Conservation (phyloP, 2,888 invertebrate species). For the Drosophila siamana region DNA sequence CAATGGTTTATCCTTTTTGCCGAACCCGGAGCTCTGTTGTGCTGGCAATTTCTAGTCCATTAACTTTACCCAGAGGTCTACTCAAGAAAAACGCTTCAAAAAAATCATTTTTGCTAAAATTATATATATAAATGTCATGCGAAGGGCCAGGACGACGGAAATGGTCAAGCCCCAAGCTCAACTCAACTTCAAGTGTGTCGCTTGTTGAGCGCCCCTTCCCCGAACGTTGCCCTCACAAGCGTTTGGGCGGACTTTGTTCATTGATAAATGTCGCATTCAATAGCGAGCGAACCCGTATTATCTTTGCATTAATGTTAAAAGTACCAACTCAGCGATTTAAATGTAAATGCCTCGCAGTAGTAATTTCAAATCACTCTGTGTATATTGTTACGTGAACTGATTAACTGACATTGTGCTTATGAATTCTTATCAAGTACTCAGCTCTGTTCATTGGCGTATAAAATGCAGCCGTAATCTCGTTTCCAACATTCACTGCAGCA, state of each 20-base stretch:
- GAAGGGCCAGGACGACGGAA: slow-evolving; percentile 34
- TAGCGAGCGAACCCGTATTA: slow-evolving; percentile 34
- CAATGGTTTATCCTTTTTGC: slow-evolving; percentile 78
- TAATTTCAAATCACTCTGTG: slow-evolving; percentile 10
- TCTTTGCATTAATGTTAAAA: slow-evolving; percentile 38
- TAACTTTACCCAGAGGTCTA: slow-evolving; percentile 83
- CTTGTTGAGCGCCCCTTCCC: slow-evolving; percentile 44
- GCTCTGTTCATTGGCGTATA: slow-evolving; percentile 51
- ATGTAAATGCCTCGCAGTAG: slow-evolving; percentile 13
- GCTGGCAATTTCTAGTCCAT: slow-evolving; percentile 80
- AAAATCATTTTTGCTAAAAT: slow-evolving; percentile 65
- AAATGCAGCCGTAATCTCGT: slow-evolving; percentile 67
- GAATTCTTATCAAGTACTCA: slow-evolving; percentile 41
- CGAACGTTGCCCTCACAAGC: no score
- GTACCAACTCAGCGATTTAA: slow-evolving; percentile 28
- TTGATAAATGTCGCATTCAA: slow-evolving; percentile 45
- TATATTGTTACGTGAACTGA: slow-evolving; percentile 10
- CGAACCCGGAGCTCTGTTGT: slow-evolving; percentile 54
- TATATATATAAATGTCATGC: slow-evolving; percentile 71
- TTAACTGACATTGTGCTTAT: slow-evolving; percentile 51
- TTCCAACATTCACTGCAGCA: slow-evolving; percentile 36
- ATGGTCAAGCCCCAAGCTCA: slow-evolving; percentile 39
- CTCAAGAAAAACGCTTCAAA: slow-evolving; percentile 76
- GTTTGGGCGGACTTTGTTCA: no score
- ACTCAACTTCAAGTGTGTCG: slow-evolving; percentile 30